Evolutionary conservation across 1,140 invertebrate genomes (phyloP), one percentile per base, ranked within the genome.

Genomic region (Thaumetopoea pityocampa): DNA sequence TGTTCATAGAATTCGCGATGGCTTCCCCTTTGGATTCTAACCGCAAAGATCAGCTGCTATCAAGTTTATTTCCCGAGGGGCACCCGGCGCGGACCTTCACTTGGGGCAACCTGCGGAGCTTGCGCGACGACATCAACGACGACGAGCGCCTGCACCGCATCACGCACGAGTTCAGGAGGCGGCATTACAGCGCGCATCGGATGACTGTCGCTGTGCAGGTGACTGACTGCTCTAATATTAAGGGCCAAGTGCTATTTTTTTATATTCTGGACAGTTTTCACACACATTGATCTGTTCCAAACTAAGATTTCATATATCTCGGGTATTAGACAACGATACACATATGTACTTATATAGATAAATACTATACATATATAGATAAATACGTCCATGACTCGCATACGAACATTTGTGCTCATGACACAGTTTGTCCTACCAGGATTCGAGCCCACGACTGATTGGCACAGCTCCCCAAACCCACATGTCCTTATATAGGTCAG

Each of bases 131-230:
- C 43, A 83, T 93, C 9, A 40, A 58, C 3, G 77, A 81, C 2
- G 91, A 93, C 40, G 88, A 91, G 10, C 84, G 86, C 18, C 71
- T 94, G 1, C 88, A 92, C 47, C 59, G 86, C 30, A 81, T 88
- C 5, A 78, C 97, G 1, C 90, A 96, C 45, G 89, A 94, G 33
- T 97, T 97, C 67, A 88, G 93, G 35, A 86, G 89, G 52, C 82
- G 91, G 22, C 92, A 96, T 78, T 98, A 98, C 63, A 94, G 93
- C 12, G 93, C 94, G 3, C 92, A 97, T 64, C 86, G 95, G 42
- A 98, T 98, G 95, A 95, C 90, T 20, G 65, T 98, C 2, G 90
- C 93, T 47, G 87, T 98, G 23, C 89, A 95, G 72, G 89, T 90
- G 37, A 35, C 22, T 26, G 34, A 37, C 17, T 29, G 42, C 4